phyloP scores from a whole-genome alignment of 1,140 invertebrate genomes.

The Gryon sp. region DNA sequence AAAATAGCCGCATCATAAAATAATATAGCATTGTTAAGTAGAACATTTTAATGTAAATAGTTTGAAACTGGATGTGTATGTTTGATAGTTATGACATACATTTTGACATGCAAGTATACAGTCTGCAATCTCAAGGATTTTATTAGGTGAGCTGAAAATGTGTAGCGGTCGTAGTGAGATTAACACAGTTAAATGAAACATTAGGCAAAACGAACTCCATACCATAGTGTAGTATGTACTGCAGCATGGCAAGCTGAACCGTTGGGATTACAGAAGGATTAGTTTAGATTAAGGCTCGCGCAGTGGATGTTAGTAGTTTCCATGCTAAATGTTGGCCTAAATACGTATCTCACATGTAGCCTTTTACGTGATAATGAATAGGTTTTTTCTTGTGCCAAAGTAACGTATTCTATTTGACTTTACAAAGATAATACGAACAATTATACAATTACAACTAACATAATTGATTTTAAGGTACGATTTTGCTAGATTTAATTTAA shows the following conservation, averaged over 20 bases:
- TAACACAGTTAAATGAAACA: constrained; percentile 66
- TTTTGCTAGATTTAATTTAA: not conserved
- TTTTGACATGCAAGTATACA: constrained; percentile 29
- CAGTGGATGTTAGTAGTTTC: constrained; percentile 70
- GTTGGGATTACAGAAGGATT: constrained; percentile 70
- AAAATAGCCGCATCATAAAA: no score
- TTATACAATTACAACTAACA: constrained; percentile 26
- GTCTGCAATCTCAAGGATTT: constrained; percentile 58
- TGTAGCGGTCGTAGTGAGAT: constrained; percentile 61
- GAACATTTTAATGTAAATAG: no score
- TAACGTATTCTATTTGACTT: constrained; percentile 48
- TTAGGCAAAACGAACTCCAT: constrained; percentile 63
- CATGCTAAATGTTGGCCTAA: constrained; percentile 70
- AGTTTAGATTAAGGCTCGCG: constrained; percentile 70
- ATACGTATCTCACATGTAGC: constrained; percentile 69
- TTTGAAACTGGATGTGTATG: no score
- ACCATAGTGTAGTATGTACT: constrained; percentile 48
- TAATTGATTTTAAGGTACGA: constrained; percentile 14
- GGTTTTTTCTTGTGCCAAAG: constrained; percentile 53
- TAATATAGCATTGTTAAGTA: no score
- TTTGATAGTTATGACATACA: constrained; percentile 48
- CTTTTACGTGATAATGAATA: constrained; percentile 39
- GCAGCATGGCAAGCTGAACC: constrained; percentile 53
- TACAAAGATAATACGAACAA: constrained; percentile 37
- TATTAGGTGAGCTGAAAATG: constrained; percentile 64